Percentiles rank a stretch among this genome's conserved stretches.
These are phyloP conservation scores for Chaetops frenatus DNA, from an alignment of 2,113 vertebrate genomes.

Conservation along the genomic window DNA sequence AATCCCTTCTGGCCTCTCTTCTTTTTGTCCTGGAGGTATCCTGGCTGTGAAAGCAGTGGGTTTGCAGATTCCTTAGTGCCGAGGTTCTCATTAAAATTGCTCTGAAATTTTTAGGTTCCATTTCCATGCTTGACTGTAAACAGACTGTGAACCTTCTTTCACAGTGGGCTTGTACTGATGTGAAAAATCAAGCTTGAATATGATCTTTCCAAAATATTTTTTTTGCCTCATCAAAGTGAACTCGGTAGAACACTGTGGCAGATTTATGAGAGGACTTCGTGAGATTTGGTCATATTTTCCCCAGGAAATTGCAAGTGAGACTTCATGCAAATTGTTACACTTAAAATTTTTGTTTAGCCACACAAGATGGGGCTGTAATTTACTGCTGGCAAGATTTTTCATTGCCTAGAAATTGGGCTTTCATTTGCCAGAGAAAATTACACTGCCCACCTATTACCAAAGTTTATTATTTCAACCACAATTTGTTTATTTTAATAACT, in stretches of 20 bases:
- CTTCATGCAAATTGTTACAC: not conserved
- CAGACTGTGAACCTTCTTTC: not conserved
- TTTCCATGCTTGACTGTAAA: not conserved
- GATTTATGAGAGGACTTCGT: not conserved
- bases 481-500: not conserved
- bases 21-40: not conserved
- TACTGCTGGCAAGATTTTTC: not conserved
- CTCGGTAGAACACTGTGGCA: not conserved
- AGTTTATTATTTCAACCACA: not conserved
- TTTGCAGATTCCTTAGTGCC: not conserved
- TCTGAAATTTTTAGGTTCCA: not conserved
- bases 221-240: not conserved
- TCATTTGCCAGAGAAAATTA: not conserved
- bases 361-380: not conserved
- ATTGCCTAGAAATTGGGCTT: not conserved
- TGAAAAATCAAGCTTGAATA: not conserved
- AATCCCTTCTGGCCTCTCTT: not conserved
- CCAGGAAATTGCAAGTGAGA: not conserved
- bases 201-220: not conserved
- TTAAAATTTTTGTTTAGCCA: not conserved
- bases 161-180: not conserved
- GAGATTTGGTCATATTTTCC: not conserved
- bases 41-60: not conserved
- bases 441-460: not conserved
- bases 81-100: not conserved